phyloP scores from a whole-genome alignment of 2,888 invertebrate genomes.

The Drosophila robusta region DNA sequence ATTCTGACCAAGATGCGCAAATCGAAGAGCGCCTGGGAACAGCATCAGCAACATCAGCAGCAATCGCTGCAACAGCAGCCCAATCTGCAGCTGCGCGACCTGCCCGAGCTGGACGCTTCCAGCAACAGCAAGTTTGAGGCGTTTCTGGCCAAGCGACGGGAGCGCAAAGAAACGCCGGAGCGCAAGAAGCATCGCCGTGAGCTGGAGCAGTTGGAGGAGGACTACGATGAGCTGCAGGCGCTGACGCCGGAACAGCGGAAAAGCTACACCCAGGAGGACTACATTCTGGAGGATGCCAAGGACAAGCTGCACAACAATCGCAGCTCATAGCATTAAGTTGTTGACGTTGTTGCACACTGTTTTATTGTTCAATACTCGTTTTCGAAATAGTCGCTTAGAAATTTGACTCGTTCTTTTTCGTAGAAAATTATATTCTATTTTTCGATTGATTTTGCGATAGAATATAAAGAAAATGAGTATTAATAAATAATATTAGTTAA shows the following conservation, averaged over 20 bases:
- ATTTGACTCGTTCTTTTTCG: not conserved
- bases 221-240: slow-evolving; percentile 35
- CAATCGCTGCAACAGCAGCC: not conserved
- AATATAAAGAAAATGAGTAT: not conserved
- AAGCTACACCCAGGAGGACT: slow-evolving; percentile 69
- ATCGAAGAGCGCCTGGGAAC: slow-evolving; percentile 86
- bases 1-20: slow-evolving; percentile 86
- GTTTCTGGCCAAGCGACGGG: slow-evolving; percentile 66
- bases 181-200: slow-evolving; percentile 63
- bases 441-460: not conserved
- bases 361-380: not conserved
- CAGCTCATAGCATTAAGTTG: slow-evolving; percentile 15
- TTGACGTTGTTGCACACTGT: not conserved
- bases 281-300: slow-evolving; percentile 64
- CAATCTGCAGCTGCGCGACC: slow-evolving; percentile 25
- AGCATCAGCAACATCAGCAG: slow-evolving; percentile 51
- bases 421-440: not conserved
- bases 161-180: slow-evolving; percentile 63
- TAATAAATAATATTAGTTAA: not conserved
- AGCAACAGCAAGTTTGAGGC: slow-evolving; percentile 53
- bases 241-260: slow-evolving; percentile 36
- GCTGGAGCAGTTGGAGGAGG: slow-evolving; percentile 14
- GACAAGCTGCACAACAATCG: slow-evolving; percentile 7
- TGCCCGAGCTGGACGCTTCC: slow-evolving; percentile 34
- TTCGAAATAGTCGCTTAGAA: not conserved